These are phyloP conservation scores for Periophthalmus modestus DNA, from an alignment of 2,113 vertebrate species.

Conservation along the genomic window DNA sequence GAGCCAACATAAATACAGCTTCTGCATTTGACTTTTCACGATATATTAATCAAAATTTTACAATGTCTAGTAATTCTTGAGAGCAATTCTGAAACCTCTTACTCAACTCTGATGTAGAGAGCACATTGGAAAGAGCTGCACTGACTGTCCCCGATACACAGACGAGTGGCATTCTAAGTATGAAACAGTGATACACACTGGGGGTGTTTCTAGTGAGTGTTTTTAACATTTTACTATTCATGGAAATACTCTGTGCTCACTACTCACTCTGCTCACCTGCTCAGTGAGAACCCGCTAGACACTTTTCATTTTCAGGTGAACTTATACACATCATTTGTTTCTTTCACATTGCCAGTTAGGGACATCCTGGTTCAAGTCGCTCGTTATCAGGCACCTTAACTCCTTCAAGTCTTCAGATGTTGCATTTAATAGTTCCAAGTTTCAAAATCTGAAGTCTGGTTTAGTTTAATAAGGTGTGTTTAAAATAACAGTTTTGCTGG, in stretches of 20 bases:
- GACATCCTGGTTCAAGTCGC: conserved; percentile 15
- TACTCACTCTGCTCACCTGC: conserved; percentile 11
- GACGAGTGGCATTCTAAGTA: conserved; percentile 47
- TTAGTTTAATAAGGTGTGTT: conserved; percentile 39
- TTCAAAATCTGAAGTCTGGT: conserved; percentile 28
- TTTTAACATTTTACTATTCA: conserved; percentile 50
- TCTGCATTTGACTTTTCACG: not conserved
- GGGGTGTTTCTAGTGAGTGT: conserved; percentile 41
- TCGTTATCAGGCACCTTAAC: conserved; percentile 58
- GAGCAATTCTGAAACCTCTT: not conserved
- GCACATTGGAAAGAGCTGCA: conserved; percentile 18
- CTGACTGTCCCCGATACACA: conserved; percentile 22
- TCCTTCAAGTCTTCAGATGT: conserved; percentile 58
- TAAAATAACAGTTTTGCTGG: conserved; percentile 42
- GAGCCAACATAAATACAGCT: not conserved
- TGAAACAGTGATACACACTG: conserved; percentile 56
- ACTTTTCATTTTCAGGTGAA: conserved; percentile 12
- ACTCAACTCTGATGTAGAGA: not conserved
- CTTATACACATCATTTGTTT: conserved; percentile 31
- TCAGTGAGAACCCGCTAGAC: conserved; percentile 17
- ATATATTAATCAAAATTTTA: not conserved
- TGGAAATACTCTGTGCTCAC: conserved; percentile 57
- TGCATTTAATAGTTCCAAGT: conserved; percentile 36
- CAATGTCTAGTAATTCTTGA: not conserved
- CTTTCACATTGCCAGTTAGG: conserved; percentile 55